Percentiles rank a stretch among this genome's conserved stretches.
These are phyloP conservation scores for Acanthopagrus latus DNA, from an alignment of 2,797 vertebrate genomes.

Conservation along the genomic window DNA sequence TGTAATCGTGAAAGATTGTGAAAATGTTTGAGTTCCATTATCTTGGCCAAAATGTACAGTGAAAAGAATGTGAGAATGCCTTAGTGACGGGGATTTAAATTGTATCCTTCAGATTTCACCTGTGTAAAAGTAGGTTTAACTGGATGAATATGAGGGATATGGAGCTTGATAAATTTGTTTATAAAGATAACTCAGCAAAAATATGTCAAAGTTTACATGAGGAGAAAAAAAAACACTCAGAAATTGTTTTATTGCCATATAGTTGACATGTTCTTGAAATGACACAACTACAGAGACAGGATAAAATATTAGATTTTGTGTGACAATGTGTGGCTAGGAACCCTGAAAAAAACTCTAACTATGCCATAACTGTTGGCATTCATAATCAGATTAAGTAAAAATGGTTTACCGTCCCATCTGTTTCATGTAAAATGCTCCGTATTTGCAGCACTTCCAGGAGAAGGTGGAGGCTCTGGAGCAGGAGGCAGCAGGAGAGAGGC, in stretches of 20 bases:
- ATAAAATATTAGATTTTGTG: background rate
- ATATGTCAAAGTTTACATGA: background rate
- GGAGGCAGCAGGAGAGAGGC: conserved; percentile 95
- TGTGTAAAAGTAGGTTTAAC: background rate
- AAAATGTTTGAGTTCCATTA: background rate
- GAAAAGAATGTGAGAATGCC: background rate
- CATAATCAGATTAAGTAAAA: background rate
- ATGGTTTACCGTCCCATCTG: background rate
- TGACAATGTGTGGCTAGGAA: background rate
- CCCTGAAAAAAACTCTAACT: background rate
- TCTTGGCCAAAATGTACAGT: background rate
- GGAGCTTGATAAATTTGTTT: background rate
- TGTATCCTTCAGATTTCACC: background rate
- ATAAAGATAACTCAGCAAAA: background rate
- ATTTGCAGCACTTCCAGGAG: conserved; percentile 95
- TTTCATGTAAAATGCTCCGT: background rate
- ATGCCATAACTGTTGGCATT: background rate
- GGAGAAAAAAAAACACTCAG: too few relatives aligned
- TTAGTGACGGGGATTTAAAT: background rate
- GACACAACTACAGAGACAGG: background rate
- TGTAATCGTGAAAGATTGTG: background rate
- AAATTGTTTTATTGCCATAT: background rate
- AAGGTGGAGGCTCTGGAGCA: conserved; percentile 97
- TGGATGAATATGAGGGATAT: background rate
- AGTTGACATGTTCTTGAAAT: background rate